Evolutionary conservation across 2,797 vertebrate species (phyloP).

Genomic region (Anguilla obscura): DNA sequence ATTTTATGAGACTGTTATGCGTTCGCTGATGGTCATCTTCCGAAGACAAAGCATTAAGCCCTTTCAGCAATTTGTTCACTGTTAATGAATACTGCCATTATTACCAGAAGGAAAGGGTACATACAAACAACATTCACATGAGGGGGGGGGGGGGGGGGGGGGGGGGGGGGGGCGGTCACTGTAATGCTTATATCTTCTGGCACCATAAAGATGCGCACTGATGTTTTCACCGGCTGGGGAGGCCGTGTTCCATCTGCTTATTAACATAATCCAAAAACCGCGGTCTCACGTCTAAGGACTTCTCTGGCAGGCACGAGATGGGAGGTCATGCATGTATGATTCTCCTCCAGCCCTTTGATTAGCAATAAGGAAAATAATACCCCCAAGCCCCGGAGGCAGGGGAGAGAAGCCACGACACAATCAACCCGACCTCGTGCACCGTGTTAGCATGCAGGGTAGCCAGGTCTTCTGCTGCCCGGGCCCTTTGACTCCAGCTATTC

Average conservation of each 20-base stretch:
- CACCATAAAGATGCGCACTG: not conserved
- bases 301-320: constrained; percentile 4
- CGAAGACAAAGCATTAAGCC: not conserved
- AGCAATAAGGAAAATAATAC: constrained; percentile 23
- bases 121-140: not conserved
- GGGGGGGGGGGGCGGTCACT: not conserved
- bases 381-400: not conserved
- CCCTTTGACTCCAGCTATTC: not conserved
- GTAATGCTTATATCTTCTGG: not conserved
- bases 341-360: constrained; percentile 25
- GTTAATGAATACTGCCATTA: not conserved
- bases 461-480: not conserved
- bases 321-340: constrained; percentile 22
- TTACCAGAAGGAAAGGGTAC: not conserved
- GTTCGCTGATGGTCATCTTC: not conserved
- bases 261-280: constrained; percentile 27
- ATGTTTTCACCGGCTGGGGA: not conserved
- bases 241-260: constrained; percentile 9
- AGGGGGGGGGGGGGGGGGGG: not conserved
- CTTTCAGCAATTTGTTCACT: not conserved
- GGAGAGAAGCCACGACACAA: constrained; percentile 23
- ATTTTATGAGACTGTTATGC: not conserved
- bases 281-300: constrained; percentile 19
- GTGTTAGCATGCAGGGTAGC: not conserved
- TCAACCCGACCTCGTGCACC: constrained; percentile 5